phyloP scores from a whole-genome alignment of 2,888 invertebrate genomes.

The Temnothorax rugatulus region DNA sequence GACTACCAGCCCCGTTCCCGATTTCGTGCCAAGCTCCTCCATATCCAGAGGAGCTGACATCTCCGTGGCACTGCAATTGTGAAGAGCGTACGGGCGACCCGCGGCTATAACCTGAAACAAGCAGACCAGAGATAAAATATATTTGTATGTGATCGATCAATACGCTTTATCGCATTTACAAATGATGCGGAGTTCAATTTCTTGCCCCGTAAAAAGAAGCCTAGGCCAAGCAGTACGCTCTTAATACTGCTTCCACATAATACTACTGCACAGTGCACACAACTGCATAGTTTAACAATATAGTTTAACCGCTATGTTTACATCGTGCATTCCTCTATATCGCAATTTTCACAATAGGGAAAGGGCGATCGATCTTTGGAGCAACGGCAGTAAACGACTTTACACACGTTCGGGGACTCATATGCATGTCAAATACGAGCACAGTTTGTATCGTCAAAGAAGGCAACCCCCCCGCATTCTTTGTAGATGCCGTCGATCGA shows the following conservation, averaged over 20 bases:
- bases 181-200: neutral
- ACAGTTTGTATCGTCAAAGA: constrained; percentile 50
- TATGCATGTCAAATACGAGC: constrained; percentile 48
- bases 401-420: constrained; percentile 43
- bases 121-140: constrained; percentile 16
- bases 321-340: constrained; percentile 5
- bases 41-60: constrained; percentile 88
- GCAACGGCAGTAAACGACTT: constrained; percentile 33
- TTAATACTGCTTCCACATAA: neutral
- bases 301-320: constrained; percentile 1
- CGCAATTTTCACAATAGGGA: constrained; percentile 20
- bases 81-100: constrained; percentile 93
- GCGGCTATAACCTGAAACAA: constrained; percentile 83
- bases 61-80: constrained; percentile 96
- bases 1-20: constrained; percentile 89
- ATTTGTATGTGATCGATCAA: constrained; percentile 21
- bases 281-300: constrained; percentile 20
- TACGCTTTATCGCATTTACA: neutral
- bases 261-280: neutral
- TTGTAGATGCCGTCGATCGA: constrained; percentile 49
- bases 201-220: neutral
- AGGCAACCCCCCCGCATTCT: constrained; percentile 39
- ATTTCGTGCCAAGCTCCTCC: constrained; percentile 88
- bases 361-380: constrained; percentile 35
- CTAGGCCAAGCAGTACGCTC: neutral